Evolutionary conservation across 2,888 invertebrate genomes (phyloP).

Genomic region (Polymixis lichenea): DNA sequence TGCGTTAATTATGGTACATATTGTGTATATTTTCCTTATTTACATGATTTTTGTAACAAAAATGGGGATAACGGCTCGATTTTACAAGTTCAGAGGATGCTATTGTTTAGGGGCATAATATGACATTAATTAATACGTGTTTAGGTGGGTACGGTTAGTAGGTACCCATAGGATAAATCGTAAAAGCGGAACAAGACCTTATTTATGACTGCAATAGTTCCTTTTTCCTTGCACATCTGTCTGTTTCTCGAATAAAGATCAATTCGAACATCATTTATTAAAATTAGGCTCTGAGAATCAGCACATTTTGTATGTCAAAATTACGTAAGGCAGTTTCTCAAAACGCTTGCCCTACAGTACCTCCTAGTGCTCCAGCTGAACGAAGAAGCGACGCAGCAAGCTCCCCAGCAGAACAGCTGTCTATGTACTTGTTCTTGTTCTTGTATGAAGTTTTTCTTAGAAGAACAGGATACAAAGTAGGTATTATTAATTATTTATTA

Average conservation of each 20-base stretch:
- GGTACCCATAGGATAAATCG: neutral
- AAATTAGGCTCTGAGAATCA: neutral
- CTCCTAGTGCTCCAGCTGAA: too few species aligned
- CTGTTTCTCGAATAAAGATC: neutral
- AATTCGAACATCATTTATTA: neutral
- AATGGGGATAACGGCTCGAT: neutral
- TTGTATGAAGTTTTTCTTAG: too few species aligned
- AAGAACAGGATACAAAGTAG: too few species aligned
- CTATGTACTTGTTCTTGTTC: too few species aligned
- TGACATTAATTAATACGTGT: conserved; percentile 6
- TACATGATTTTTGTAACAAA: neutral
- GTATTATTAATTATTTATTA: too few species aligned
- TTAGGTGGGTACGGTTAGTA: too few species aligned
- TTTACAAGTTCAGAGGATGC: neutral
- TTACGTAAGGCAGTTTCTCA: too few species aligned
- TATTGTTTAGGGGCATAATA: neutral
- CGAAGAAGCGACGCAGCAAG: too few species aligned
- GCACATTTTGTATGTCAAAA: too few species aligned
- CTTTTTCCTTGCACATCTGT: neutral
- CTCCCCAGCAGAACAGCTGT: too few species aligned
- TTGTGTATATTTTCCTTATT: neutral
- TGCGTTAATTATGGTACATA: too few species aligned
- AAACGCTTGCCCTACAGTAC: too few species aligned
- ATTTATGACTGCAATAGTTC: neutral
- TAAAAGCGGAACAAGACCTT: neutral